Base-by-base conservation (phyloP, 1,140 invertebrate species). In the Linepithema humile region DNA sequence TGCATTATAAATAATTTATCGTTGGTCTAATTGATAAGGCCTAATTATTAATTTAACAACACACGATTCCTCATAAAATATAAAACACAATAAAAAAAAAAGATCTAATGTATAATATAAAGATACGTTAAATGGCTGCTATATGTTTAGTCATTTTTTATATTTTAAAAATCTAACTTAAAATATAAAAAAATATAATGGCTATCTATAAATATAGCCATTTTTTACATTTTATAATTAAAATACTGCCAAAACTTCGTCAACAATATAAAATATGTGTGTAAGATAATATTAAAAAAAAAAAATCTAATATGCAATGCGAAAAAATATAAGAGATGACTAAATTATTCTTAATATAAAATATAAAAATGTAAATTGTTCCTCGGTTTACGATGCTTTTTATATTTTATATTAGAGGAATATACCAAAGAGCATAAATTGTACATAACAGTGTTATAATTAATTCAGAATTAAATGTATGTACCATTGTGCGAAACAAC, bases 401-500 rank as follows among this genome's bases (percentile, higher is more conserved):
- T 73, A 26, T 57, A 73, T 73, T 57, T 57, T 40, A 43, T 74
- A 73, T 40, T 40, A 57, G 35, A 26, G 1, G 20, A 43, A 32
- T n/a, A 43, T 7, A n/a, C 43, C 43, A 59, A 59, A 59, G n/a
- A n/a, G 15, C 35, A 12, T 26, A 6, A 59, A 59, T 40, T 55
- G 20, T 59, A 74, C n/a, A 43, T 59, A 59, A 59, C 15, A 35
- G 17, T 38, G 9, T 73, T 57, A 73, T 29, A 59, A 74, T 40
- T 57, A 53, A 32, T 59, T 55, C 10, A 57, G 1, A 17, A 74
- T 57, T 57, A n/a, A 73, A 57, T 74, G 53, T 57, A 73, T 29
- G 57, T 74, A 74, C 57, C 4, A 74, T 53, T 53, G 32, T 57
- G 23, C 10, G 15, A 59, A 17, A 59, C 38, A 23, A 74, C n/a